Evolutionary conservation across 2,888 invertebrate genomes (phyloP).

Genomic region (Operophtera brumata): DNA sequence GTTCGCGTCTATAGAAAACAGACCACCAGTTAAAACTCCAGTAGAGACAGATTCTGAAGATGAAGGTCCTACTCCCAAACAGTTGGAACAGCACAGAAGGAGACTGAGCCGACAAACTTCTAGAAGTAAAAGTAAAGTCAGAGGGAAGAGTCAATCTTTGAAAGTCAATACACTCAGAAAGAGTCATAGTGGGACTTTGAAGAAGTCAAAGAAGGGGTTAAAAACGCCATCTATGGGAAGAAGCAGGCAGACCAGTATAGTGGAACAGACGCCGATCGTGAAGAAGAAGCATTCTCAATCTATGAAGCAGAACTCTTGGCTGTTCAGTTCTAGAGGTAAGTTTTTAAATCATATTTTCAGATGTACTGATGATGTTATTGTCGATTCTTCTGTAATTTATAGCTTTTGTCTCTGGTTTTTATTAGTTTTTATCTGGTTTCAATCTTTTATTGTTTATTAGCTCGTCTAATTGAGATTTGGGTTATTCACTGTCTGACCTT

Average conservation of each 20-base stretch:
- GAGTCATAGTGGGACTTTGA: conserved; percentile 72
- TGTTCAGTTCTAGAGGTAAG: conserved; percentile 70
- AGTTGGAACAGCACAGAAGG: conserved; percentile 63
- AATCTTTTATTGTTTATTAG: not conserved
- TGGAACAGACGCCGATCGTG: conserved; percentile 60
- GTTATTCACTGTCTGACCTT: not conserved
- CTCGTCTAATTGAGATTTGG: not conserved
- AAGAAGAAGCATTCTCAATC: conserved; percentile 67
- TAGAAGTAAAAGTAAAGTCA: conserved; percentile 71
- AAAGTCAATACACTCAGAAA: conserved; percentile 72
- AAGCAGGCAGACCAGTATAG: conserved; percentile 70
- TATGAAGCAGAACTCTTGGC: conserved; percentile 67
- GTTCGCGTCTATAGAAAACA: conserved; percentile 50
- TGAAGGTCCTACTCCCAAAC: conserved; percentile 60
- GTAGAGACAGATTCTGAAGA: conserved; percentile 70
- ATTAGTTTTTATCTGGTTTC: not conserved
- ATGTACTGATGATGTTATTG: no score
- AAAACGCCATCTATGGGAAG: conserved; percentile 59
- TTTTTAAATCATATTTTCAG: conserved; percentile 1
- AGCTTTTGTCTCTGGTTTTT: not conserved
- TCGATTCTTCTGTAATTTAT: not conserved
- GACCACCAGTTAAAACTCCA: conserved; percentile 39
- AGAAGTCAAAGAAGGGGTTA: conserved; percentile 66
- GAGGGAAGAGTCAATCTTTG: conserved; percentile 72
- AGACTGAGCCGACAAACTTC: conserved; percentile 72